Base-by-base conservation (phyloP, 2,797 vertebrate genomes). In the Tamandua tetradactyla region DNA sequence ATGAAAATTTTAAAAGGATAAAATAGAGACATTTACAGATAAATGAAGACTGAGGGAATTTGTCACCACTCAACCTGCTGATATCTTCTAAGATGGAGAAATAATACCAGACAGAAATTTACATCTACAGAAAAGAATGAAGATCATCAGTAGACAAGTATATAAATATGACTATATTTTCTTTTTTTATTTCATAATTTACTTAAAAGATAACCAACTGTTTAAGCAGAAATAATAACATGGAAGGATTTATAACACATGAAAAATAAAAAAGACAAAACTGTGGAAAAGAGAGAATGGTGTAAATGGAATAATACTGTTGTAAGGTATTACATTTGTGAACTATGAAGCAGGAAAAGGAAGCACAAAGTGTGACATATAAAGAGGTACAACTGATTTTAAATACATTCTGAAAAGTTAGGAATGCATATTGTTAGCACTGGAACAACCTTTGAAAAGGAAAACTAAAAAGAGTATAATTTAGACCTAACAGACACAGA, bases 51-150 rank as follows among this genome's bases (percentile, higher is more conserved):
- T 90, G 87, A 27, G 40, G 13, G 27, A 47, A 76, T 81, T 84
- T 89, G 23, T 86, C 18, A 81, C 17, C 27, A 25, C 6, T 27
- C 18, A 81, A 66, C 35, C 23, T 72, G 32, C 30, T 93, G 30
- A 72, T 66, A 52, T 64, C 30, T 17, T 78, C 20, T 44, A 72
- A 37, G 66, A 57, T 91, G 47, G n/a, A n/a, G n/a, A 47, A 47
- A 47, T 47, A 47, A 47, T 47, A 8, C 47, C 7, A 89, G 32
- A 69, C 40, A 35, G 86, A 89, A 83, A 94, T 55, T 52, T 30
- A 22, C 32, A 89, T 74, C 59, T 75, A 89, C 5, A 92, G n/a
- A 89, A 85, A 80, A 93, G 35, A 89, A 89, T 35, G 47, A 95
- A 89, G 44, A 89, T 69, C 30, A 86, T 15, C 20, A 47, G 37